Evolutionary conservation across 2,888 invertebrate species (phyloP).

Genomic region (Xylophagus ater): DNA sequence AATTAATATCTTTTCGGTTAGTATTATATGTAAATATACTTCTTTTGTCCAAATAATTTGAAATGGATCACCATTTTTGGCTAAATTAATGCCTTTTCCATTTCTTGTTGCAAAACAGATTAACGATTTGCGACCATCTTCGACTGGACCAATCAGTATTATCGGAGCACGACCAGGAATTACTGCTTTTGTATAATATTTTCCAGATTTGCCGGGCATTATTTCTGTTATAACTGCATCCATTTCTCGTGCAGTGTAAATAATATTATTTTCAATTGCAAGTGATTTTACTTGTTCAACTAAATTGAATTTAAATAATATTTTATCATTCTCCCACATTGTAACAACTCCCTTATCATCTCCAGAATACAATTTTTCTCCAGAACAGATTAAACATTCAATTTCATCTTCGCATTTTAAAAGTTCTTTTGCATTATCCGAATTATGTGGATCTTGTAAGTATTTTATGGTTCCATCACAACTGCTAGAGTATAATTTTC

Average conservation of each 20-base stretch:
- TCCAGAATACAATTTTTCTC: conserved; percentile 31
- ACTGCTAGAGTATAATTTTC: conserved; percentile 36
- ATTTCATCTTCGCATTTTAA: conserved; percentile 32
- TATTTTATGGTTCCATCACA: conserved; percentile 37
- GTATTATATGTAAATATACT: too few relatives aligned
- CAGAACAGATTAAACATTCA: conserved; percentile 32
- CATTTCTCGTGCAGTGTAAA: conserved; percentile 36
- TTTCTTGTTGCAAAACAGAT: conserved; percentile 33
- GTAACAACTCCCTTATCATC: conserved; percentile 39
- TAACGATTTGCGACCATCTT: conserved; percentile 27
- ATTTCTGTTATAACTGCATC: conserved; percentile 34
- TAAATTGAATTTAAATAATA: conserved; percentile 36
- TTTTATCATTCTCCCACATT: conserved; percentile 35
- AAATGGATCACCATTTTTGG: conserved; percentile 30
- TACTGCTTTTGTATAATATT: conserved; percentile 33
- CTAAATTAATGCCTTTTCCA: conserved; percentile 25
- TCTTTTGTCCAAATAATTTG: conserved; percentile 26
- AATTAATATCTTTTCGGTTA: background rate
- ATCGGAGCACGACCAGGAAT: conserved; percentile 35
- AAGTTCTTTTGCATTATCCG: conserved; percentile 25
- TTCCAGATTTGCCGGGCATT: conserved; percentile 31
- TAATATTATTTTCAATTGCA: conserved; percentile 29
- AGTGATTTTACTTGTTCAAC: conserved; percentile 37
- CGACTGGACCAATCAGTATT: conserved; percentile 29
- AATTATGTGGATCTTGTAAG: conserved; percentile 29